phyloP scores from a whole-genome alignment of 2,113 vertebrate genomes.

The Perca fluviatilis region DNA sequence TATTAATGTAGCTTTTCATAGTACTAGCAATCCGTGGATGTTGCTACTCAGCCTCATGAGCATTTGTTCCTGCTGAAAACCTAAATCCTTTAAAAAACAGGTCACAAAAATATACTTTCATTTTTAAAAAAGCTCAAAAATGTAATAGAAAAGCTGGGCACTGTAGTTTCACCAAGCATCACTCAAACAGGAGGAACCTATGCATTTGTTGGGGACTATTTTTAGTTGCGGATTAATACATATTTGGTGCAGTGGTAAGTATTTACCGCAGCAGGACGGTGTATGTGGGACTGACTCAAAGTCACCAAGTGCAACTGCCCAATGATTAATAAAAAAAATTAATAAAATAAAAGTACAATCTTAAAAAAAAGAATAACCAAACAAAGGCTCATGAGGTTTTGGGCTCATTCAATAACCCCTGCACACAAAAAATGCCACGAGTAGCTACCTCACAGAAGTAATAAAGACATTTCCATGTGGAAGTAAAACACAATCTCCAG shows the following conservation, averaged over 20 bases:
- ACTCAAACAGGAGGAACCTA: not conserved
- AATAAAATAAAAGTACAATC: too few species aligned
- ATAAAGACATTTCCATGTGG: constrained; percentile 17
- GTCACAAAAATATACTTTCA: not conserved
- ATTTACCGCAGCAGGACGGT: not conserved
- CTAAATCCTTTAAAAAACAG: not conserved
- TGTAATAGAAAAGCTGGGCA: not conserved
- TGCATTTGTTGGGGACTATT: not conserved
- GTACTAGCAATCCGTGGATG: not conserved
- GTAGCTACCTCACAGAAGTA: not conserved
- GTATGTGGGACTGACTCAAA: not conserved
- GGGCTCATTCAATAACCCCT: constrained; percentile 9
- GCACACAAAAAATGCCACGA: not conserved
- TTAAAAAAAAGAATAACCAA: not conserved
- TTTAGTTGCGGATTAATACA: not conserved
- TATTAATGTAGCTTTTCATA: not conserved
- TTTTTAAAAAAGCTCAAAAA: not conserved
- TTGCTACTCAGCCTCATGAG: not conserved
- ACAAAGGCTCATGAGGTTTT: not conserved
- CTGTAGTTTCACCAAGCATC: not conserved
- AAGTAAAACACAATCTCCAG: constrained; percentile 21
- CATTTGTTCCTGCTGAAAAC: not conserved
- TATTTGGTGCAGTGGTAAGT: not conserved
- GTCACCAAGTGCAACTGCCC: not conserved
- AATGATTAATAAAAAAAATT: not conserved